Base-by-base conservation (phyloP, 1,140 invertebrate species). In the Ceratitis capitata region DNA sequence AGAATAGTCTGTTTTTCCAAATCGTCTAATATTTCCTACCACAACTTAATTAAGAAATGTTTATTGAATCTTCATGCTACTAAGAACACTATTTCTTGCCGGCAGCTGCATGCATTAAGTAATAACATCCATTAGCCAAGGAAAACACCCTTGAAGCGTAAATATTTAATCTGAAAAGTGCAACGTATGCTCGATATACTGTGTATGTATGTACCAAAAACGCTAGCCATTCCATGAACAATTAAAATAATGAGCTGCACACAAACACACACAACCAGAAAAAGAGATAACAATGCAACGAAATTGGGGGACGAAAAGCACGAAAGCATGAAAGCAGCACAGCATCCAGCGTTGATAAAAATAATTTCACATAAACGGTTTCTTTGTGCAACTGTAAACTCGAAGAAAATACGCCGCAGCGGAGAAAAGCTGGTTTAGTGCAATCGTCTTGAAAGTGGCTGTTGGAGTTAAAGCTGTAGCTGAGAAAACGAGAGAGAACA, bases 191-290 rank as follows among this genome's bases (percentile, higher is more conserved):
- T 69, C 23, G 45, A 26, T 23, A 14, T n/a, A 9, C 4, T n/a
- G n/a, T n/a, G 4, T 56, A 23, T 9, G 23, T 23, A 23, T 56
- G 51, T n/a, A 56, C 23, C 23, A 1, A n/a, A 56, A 9, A 4
- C 23, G n/a, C 23, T 56, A 56, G n/a, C 42, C 39, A 26, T 45
- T 78, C 19, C 45, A 42, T 26, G 23, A 45, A 45, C 69, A 78
- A 78, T 78, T 78, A 78, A 78, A 78, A n/a, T 45, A 78, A 78
- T 78, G 69, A 78, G 69, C 69, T 45, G 39, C 7, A 45, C 39
- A 45, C n/a, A n/a, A n/a, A 45, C 42, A 19, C 32, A 69, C 32
- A 39, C 32, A 39, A n/a, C 32, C 9, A 1, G 23, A 29, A 61
- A 10, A 16, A 45, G n/a, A 45, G 10, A 7, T 26, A 78, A 12